Evolutionary conservation across 2,113 vertebrate genomes (phyloP).

Genomic region (Triplophysa tibetana): DNA sequence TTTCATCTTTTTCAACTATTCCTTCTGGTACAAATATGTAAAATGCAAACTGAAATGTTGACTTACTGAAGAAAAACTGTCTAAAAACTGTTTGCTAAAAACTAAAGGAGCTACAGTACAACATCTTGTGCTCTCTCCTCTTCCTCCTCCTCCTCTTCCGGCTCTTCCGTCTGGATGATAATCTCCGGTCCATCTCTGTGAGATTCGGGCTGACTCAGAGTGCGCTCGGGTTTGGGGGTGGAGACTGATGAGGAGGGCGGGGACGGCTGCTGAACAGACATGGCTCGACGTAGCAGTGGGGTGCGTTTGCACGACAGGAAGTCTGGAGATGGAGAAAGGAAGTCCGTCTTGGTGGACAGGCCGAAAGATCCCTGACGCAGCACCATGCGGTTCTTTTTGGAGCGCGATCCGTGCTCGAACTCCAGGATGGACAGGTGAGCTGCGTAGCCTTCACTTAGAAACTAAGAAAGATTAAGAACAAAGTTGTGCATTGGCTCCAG

Average conservation of each 20-base stretch:
- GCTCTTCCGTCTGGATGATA: constrained; percentile 45
- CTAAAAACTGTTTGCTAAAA: too few relatives aligned
- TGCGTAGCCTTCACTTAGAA: constrained; percentile 85
- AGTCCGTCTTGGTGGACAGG: constrained; percentile 81
- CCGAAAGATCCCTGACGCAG: constrained; percentile 86
- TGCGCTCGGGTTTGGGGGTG: constrained; percentile 84
- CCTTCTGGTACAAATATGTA: too few relatives aligned
- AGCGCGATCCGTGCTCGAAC: constrained; percentile 78
- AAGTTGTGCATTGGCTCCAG: too few relatives aligned
- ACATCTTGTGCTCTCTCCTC: constrained; percentile 38
- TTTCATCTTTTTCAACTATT: too few relatives aligned
- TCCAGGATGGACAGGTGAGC: constrained; percentile 81
- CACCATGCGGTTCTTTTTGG: constrained; percentile 86
- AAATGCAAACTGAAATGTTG: background rate
- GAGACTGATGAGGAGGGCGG: constrained; percentile 68
- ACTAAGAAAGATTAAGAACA: constrained; percentile 64
- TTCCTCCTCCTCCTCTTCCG: constrained; percentile 36
- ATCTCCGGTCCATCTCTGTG: constrained; percentile 73
- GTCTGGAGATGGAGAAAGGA: constrained; percentile 64
- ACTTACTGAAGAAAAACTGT: background rate
- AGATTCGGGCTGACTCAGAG: constrained; percentile 88
- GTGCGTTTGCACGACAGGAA: constrained; percentile 77
- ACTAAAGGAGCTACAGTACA: background rate
- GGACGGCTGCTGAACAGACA: constrained; percentile 85
- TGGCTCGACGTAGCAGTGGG: constrained; percentile 79